A percentile compares a stretch with the other conserved stretches of the same genome.
phyloP scores from a whole-genome alignment of 2,888 invertebrate genomes.

The Drosophila tripunctata region DNA sequence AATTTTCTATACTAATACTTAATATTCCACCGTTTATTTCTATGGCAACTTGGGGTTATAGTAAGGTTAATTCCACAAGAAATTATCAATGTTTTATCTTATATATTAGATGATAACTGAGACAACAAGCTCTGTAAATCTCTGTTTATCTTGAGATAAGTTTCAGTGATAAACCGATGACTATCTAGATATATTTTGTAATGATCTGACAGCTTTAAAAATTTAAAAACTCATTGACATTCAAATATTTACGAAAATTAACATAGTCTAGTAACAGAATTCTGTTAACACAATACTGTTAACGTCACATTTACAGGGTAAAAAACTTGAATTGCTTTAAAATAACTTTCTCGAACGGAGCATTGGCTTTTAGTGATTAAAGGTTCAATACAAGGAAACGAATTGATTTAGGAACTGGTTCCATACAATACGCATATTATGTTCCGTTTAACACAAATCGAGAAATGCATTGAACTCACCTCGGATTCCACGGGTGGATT shows the following conservation, averaged over 20 bases:
- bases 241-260: background rate
- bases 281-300: background rate
- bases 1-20: too few relatives aligned
- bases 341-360: background rate
- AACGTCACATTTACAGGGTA: background rate
- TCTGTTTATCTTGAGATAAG: background rate
- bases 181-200: background rate
- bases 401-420: background rate
- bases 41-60: too few relatives aligned
- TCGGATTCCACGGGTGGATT: constrained; percentile 84
- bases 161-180: background rate
- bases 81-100: background rate
- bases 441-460: background rate
- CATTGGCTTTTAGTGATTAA: background rate
- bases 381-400: background rate
- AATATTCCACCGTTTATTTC: too few relatives aligned
- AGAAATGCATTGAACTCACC: constrained; percentile 53
- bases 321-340: background rate
- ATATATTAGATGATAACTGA: background rate
- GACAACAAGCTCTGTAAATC: too few relatives aligned
- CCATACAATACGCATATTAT: background rate
- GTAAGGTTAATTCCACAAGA: background rate
- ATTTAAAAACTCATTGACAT: background rate
- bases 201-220: too few relatives aligned
- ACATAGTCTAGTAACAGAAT: background rate